A percentile compares a stretch with the other conserved stretches of the same genome.
Evolutionary conservation across 2,888 invertebrate genomes (phyloP).

Genomic region (Zhuqinia jingwanae): DNA sequence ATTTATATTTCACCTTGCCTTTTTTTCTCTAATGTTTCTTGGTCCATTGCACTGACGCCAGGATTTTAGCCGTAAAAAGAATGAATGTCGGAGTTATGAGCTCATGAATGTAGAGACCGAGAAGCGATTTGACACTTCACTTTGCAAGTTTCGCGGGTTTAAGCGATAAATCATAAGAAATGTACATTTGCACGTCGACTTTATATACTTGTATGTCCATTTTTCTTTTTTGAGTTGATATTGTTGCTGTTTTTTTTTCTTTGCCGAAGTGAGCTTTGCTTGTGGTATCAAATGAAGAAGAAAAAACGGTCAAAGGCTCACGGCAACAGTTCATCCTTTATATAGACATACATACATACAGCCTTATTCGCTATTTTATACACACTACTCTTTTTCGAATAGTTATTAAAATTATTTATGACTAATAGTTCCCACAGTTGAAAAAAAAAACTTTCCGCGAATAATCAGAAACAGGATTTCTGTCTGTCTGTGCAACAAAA

Average conservation of each 20-base stretch:
- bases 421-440: conserved; percentile 64
- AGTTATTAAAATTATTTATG: too few relatives aligned
- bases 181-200: conserved; percentile 59
- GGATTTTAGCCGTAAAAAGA: conserved; percentile 24
- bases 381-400: conserved; percentile 22
- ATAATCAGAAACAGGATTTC: conserved; percentile 67
- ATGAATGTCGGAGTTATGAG: conserved; percentile 12
- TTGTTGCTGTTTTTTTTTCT: background rate
- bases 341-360: background rate
- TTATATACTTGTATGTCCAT: conserved; percentile 49
- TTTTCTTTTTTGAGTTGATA: conserved; percentile 14
- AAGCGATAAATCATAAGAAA: conserved; percentile 66
- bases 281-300: conserved; percentile 4
- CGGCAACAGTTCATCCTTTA: conserved; percentile 2
- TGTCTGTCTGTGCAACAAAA: conserved; percentile 9
- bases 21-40: conserved; percentile 32
- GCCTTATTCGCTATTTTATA: background rate
- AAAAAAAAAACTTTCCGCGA: conserved; percentile 62
- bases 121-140: conserved; percentile 64
- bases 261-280: background rate
- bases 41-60: conserved; percentile 68
- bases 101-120: conserved; percentile 29
- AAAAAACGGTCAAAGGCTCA: conserved; percentile 9
- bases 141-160: conserved; percentile 68
- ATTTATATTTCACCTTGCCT: conserved; percentile 4